A percentile compares a stretch with the other conserved stretches of the same genome.
phyloP scores from a whole-genome alignment of 2,888 invertebrate genomes.

The Yponomeuta plumbellus region DNA sequence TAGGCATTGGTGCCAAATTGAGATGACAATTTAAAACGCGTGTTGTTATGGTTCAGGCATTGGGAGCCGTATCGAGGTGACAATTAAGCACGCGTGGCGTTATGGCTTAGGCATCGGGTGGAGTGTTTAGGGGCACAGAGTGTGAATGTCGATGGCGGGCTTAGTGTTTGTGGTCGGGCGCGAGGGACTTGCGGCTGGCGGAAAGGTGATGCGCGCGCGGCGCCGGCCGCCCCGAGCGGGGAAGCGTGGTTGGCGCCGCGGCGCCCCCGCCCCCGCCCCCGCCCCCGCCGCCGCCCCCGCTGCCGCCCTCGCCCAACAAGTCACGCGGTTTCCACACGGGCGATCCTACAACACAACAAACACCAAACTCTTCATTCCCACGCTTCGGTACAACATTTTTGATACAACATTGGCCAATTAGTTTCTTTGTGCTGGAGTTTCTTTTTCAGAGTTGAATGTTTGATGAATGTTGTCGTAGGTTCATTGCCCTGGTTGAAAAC shows the following conservation, averaged over 20 bases:
- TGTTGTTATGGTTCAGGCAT: too few species aligned
- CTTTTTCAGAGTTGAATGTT: slow-evolving; percentile 69
- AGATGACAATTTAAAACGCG: too few species aligned
- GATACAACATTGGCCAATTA: slow-evolving; percentile 11
- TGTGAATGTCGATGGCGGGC: slow-evolving; percentile 16
- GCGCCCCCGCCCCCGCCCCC: slow-evolving; percentile 31
- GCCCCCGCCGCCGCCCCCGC: slow-evolving; percentile 35
- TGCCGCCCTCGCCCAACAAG: slow-evolving; percentile 78
- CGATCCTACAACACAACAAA: slow-evolving; percentile 90
- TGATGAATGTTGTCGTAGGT: slow-evolving; percentile 71
- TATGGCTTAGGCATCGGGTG: too few species aligned
- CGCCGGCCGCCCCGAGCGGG: slow-evolving; percentile 40
- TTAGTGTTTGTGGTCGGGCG: slow-evolving; percentile 69
- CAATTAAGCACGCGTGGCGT: too few species aligned
- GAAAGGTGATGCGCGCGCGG: slow-evolving; percentile 66
- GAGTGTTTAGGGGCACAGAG: neutral
- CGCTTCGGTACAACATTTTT: slow-evolving; percentile 16
- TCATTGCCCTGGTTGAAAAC: slow-evolving; percentile 22
- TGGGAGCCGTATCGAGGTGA: too few species aligned
- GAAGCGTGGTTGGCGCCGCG: slow-evolving; percentile 29
- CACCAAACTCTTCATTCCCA: slow-evolving; percentile 70
- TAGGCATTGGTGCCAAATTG: too few species aligned
- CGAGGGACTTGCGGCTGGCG: slow-evolving; percentile 74
- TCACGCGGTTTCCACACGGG: slow-evolving; percentile 99
- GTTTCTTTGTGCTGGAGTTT: neutral